Evolutionary conservation across 2,888 invertebrate species (phyloP), one percentile per base, ranked within the genome.

Genomic region (Hirudinaria manillensis): DNA sequence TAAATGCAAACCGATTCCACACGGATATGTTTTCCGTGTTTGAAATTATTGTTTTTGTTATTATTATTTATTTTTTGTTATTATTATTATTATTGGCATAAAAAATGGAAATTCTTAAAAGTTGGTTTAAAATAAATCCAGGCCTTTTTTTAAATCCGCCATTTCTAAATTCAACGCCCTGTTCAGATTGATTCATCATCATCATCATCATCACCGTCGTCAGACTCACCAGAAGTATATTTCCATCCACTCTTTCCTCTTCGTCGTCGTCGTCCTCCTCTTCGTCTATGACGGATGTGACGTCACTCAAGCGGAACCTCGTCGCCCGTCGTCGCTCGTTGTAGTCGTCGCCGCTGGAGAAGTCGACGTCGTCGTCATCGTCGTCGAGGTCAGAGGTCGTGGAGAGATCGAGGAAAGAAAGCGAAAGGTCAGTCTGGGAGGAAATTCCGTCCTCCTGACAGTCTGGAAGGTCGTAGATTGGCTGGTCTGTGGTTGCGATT

Each of bases 361-460:
- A 34, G 68, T 68, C 36, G 68, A 29, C 21, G 68, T 68, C 36
- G 68, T 68, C 68, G 36, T 68, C 68, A 10, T 68, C 68, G 68
- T 34, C 68, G 10, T 68, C 68, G 34, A 34, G n/a, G n/a, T 68
- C 68, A 6, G 68, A 68, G 36, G 36, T 34, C 3, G 16, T 24
- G 32, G 68, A 34, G 68, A 68, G 68, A 24, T 68, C 68, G 36
- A 68, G 68, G n/a, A 68, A 68, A 4, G 68, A 68, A 36, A 68
- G 68, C n/a, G 68, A 34, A 34, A 68, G 29, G 4, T 68, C 68
- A 34, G 68, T 68, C 36, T 68, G 68, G 10, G 68, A 68, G n/a
- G 68, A 34, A 34, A 32, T 68, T 16, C 36, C 68, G 36, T 68
- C 32, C 10, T 68, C 32, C 10, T 4, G 32, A 32, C 32, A 34